phyloP scores from a whole-genome alignment of 2,888 invertebrate genomes.

The Zele albiditarsus region DNA sequence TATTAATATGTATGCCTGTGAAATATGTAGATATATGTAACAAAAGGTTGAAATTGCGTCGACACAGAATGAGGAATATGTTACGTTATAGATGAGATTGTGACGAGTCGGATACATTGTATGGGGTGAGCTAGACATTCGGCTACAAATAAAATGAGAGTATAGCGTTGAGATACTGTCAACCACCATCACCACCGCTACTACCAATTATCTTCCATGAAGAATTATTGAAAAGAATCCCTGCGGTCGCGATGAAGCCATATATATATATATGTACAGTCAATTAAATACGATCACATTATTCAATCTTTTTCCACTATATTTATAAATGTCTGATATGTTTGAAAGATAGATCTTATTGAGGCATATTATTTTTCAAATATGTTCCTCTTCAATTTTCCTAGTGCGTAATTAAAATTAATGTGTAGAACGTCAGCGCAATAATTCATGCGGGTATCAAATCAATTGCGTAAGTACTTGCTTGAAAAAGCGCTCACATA shows the following conservation, averaged over 20 bases:
- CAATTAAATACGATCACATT: no score
- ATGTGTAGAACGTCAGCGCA: neutral
- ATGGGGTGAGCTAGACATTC: slow-evolving; percentile 23
- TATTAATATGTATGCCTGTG: no score
- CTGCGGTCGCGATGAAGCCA: slow-evolving; percentile 43
- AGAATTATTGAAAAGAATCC: slow-evolving; percentile 72
- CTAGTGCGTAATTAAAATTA: no score
- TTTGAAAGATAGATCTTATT: neutral
- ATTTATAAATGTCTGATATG: no score
- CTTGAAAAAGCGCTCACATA: neutral
- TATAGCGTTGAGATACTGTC: slow-evolving; percentile 63
- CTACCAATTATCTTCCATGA: slow-evolving; percentile 66
- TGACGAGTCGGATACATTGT: slow-evolving; percentile 48
- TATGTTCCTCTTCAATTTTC: neutral
- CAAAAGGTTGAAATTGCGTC: neutral
- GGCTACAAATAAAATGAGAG: neutral
- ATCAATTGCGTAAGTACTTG: neutral
- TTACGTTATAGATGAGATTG: slow-evolving; percentile 70
- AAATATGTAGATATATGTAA: neutral
- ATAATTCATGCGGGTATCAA: neutral
- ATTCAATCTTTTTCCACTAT: no score
- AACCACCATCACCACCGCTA: slow-evolving; percentile 47
- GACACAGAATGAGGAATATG: slow-evolving; percentile 59
- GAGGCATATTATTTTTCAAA: neutral
- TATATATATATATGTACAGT: no score